Conservation (phyloP, 2,888 invertebrate genomes). For the Peribatodes rhomboidaria region DNA sequence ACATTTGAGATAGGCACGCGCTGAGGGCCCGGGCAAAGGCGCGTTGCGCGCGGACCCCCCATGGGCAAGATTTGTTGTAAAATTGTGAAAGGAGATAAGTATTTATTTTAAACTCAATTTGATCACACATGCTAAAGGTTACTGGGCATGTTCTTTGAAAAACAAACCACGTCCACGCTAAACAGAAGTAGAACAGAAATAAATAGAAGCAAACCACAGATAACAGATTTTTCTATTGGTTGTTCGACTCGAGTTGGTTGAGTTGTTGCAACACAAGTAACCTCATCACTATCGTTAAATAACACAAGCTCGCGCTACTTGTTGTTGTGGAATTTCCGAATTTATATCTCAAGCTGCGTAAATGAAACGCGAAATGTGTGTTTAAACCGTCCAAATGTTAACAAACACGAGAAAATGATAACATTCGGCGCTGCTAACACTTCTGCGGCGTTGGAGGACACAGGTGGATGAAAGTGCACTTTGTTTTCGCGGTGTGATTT, state of each 20-base stretch:
- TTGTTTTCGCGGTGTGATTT: constrained; percentile 60
- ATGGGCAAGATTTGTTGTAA: too few species aligned
- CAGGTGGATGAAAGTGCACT: constrained; percentile 66
- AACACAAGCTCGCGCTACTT: constrained; percentile 68
- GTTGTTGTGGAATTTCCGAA: constrained; percentile 64
- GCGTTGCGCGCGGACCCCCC: too few species aligned
- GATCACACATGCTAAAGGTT: too few species aligned
- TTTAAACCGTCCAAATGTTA: constrained; percentile 74
- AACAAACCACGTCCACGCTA: too few species aligned
- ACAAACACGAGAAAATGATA: constrained; percentile 79
- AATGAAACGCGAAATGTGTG: constrained; percentile 64
- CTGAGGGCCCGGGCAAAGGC: too few species aligned
- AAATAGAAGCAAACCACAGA: too few species aligned
- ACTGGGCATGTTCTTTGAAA: too few species aligned
- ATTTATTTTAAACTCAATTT: too few species aligned
- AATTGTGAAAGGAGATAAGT: too few species aligned
- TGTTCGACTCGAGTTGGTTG: not conserved
- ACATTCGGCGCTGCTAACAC: constrained; percentile 78
- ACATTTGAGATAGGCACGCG: too few species aligned
- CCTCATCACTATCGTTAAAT: constrained; percentile 78
- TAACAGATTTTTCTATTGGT: not conserved
- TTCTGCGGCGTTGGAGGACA: constrained; percentile 76
- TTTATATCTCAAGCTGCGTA: constrained; percentile 63
- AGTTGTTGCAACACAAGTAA: not conserved
- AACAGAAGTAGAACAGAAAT: too few species aligned